Evolutionary conservation across 2,888 invertebrate genomes (phyloP).

Genomic region (Xanthia icteritia): DNA sequence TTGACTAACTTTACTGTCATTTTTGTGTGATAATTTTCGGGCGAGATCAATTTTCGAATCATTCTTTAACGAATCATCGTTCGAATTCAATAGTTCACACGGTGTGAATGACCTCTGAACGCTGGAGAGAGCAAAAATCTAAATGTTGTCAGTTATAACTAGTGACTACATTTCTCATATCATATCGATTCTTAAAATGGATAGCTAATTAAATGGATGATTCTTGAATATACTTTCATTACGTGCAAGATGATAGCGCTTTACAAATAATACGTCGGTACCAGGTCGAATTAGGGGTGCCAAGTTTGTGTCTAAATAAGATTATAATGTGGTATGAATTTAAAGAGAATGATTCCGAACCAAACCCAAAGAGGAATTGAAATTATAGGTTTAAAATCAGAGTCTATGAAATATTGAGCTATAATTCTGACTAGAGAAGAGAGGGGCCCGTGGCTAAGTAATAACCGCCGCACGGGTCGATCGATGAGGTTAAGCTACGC

Average conservation of each 20-base stretch:
- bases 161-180: conserved; percentile 53
- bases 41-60: conserved; percentile 40
- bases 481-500: no score
- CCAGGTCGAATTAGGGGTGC: conserved; percentile 68
- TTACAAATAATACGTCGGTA: conserved; percentile 73
- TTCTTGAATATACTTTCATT: conserved; percentile 73
- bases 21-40: conserved; percentile 53
- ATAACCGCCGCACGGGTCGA: no score
- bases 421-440: no score
- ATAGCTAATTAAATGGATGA: conserved; percentile 66
- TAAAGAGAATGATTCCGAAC: no score
- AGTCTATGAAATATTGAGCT: no score
- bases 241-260: conserved; percentile 60
- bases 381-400: no score
- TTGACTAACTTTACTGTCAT: conserved; percentile 50
- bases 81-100: conserved; percentile 47
- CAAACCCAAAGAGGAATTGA: no score
- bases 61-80: conserved; percentile 21
- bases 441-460: no score
- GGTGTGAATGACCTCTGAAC: conserved; percentile 50
- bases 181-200: conserved; percentile 67
- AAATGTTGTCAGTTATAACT: conserved; percentile 49
- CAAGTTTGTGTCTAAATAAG: neutral
- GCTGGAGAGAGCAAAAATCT: conserved; percentile 45
- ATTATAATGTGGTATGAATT: neutral